Percentiles rank a stretch among this genome's conserved stretches.
phyloP scores from a whole-genome alignment of 2,888 invertebrate species.

The Clostera curtula region DNA sequence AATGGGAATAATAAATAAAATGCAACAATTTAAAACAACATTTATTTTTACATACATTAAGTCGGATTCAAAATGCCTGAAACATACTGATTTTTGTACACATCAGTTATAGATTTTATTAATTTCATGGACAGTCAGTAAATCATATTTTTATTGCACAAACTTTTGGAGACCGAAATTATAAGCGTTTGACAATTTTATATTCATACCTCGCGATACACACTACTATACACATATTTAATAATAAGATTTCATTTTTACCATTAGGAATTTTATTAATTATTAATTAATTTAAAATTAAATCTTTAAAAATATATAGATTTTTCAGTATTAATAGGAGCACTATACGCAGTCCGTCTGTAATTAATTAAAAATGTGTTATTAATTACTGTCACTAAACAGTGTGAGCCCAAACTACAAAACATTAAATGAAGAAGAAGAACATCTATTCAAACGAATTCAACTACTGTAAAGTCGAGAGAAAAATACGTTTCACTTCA shows the following conservation, averaged over 20 bases:
- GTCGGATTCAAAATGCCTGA: slow-evolving; percentile 75
- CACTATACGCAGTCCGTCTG: slow-evolving; percentile 41
- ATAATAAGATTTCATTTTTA: slow-evolving; percentile 67
- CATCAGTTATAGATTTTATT: slow-evolving; percentile 64
- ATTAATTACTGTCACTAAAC: slow-evolving; percentile 34
- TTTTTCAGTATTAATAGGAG: slow-evolving; percentile 56
- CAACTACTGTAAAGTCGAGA: slow-evolving; percentile 47
- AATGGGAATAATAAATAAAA: slow-evolving; percentile 39
- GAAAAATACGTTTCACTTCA: slow-evolving; percentile 33
- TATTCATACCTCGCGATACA: slow-evolving; percentile 57
- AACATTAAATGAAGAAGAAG: no score
- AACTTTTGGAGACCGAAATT: slow-evolving; percentile 49
- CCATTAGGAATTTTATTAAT: slow-evolving; percentile 69
- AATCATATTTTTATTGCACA: slow-evolving; percentile 58
- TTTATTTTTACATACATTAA: slow-evolving; percentile 76
- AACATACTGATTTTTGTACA: slow-evolving; percentile 73
- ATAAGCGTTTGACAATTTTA: slow-evolving; percentile 51
- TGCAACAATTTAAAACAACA: slow-evolving; percentile 71
- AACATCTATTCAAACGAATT: slow-evolving; percentile 41
- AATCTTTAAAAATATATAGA: slow-evolving; percentile 73
- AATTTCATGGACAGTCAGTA: slow-evolving; percentile 69
- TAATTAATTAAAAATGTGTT: slow-evolving; percentile 33
- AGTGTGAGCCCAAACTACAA: slow-evolving; percentile 42
- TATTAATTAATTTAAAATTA: slow-evolving; percentile 59
- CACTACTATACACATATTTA: slow-evolving; percentile 67